These are phyloP conservation scores for Platyura marginata DNA, from an alignment of 1,140 invertebrate species.

Conservation along the genomic window DNA sequence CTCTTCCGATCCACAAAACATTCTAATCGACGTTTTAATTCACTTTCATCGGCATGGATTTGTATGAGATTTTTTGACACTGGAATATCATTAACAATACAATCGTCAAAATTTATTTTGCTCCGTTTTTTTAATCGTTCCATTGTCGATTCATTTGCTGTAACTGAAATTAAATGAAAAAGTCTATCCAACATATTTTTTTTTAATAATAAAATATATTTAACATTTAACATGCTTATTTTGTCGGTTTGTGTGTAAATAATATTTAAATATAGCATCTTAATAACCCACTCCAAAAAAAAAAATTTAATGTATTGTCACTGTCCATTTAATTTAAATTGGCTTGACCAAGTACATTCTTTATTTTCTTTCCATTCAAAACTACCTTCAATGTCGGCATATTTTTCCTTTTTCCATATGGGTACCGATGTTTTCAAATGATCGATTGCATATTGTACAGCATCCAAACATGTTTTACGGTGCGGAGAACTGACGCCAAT, in stretches of 20 bases:
- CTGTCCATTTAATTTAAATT: too few relatives aligned
- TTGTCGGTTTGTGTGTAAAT: too few relatives aligned
- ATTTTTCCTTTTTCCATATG: constrained; percentile 95
- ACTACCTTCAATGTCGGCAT: constrained; percentile 31
- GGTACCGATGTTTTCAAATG: constrained; percentile 71
- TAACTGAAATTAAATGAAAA: too few relatives aligned
- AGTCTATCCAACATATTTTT: too few relatives aligned
- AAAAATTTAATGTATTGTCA: too few relatives aligned
- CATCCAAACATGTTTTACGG: constrained; percentile 59
- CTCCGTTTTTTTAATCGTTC: too few relatives aligned
- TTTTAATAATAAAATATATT: too few relatives aligned
- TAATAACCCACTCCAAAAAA: too few relatives aligned
- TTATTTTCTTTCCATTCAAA: constrained; percentile 56
- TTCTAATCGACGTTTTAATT: constrained; percentile 33
- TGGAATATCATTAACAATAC: constrained; percentile 15
- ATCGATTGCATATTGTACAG: constrained; percentile 71
- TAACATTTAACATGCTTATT: too few relatives aligned
- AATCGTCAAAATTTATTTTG: constrained; percentile 13
- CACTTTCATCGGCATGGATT: constrained; percentile 31
- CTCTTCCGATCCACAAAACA: constrained; percentile 42
- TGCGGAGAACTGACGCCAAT: constrained; percentile 82
- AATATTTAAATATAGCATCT: too few relatives aligned
- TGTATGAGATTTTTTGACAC: constrained; percentile 32
- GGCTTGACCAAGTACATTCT: constrained; percentile 56
- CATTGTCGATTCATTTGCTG: too few relatives aligned